These are phyloP conservation scores for Chaenodraco wilsoni DNA, from an alignment of 2,797 vertebrate genomes.

Conservation along the genomic window DNA sequence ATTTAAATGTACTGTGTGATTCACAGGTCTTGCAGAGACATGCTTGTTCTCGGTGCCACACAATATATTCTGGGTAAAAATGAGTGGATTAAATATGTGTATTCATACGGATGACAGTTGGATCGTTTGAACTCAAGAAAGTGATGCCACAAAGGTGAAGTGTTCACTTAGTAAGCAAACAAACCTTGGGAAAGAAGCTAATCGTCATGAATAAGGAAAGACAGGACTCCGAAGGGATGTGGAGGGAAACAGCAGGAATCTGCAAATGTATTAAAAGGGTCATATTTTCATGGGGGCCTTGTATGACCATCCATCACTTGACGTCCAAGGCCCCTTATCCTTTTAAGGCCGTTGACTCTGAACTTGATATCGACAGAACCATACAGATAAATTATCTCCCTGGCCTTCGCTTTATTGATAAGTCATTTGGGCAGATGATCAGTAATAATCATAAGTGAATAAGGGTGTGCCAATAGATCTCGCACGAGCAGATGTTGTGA, in stretches of 20 bases:
- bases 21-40: slow-evolving; percentile 66
- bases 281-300: slow-evolving; percentile 75
- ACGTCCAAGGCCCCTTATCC: slow-evolving; percentile 73
- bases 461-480: slow-evolving; percentile 79
- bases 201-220: slow-evolving; percentile 34
- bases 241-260: slow-evolving; percentile 45
- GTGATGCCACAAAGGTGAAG: slow-evolving; percentile 43
- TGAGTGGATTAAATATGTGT: slow-evolving; percentile 60
- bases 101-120: slow-evolving; percentile 48
- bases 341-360: slow-evolving; percentile 85
- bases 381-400: slow-evolving; percentile 84
- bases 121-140: slow-evolving; percentile 51
- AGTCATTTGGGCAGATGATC: slow-evolving; percentile 87
- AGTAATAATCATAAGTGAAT: slow-evolving; percentile 92
- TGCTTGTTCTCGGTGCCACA: slow-evolving; percentile 42
- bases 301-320: slow-evolving; percentile 78
- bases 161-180: slow-evolving; percentile 56
- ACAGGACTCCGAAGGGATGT: slow-evolving; percentile 42
- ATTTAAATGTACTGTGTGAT: slow-evolving; percentile 63
- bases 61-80: slow-evolving; percentile 33
- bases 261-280: slow-evolving; percentile 81
- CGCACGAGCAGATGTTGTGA: slow-evolving; percentile 61
- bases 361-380: slow-evolving; percentile 87
- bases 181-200: slow-evolving; percentile 55
- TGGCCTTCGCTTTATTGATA: slow-evolving; percentile 87